These are phyloP conservation scores for Dilophus febrilis DNA, from an alignment of 2,888 invertebrate genomes.

Conservation along the genomic window DNA sequence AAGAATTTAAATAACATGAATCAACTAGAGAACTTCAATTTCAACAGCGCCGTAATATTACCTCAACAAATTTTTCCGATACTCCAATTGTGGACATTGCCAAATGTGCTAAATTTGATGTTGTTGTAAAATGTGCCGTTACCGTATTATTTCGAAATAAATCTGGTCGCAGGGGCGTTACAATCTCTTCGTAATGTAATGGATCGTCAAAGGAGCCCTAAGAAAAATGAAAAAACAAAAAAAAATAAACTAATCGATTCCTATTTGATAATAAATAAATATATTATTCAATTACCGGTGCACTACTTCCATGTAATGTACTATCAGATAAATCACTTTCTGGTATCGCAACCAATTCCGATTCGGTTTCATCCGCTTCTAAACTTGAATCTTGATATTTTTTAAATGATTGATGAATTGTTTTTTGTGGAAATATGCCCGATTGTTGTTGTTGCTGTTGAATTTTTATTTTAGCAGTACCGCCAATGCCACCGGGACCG, in stretches of 20 bases:
- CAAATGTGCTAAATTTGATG: slow-evolving; percentile 12
- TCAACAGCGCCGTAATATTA: too few relatives aligned
- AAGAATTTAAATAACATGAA: too few relatives aligned
- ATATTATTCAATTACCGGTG: slow-evolving; percentile 33
- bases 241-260: slow-evolving; percentile 3
- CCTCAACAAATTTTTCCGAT: slow-evolving; percentile 21
- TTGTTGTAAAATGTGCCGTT: slow-evolving; percentile 12
- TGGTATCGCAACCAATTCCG: slow-evolving; percentile 75
- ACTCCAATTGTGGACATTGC: slow-evolving; percentile 15
- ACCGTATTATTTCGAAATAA: slow-evolving; percentile 15
- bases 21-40: too few relatives aligned
- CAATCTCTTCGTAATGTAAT: slow-evolving; percentile 38
- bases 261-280: not conserved
- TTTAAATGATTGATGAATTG: slow-evolving; percentile 28
- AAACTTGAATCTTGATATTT: slow-evolving; percentile 38
- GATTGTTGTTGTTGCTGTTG: too few relatives aligned
- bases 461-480: slow-evolving; percentile 32
- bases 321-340: slow-evolving; percentile 79
- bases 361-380: slow-evolving; percentile 74
- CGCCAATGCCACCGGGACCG: slow-evolving; percentile 27
- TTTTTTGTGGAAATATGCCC: slow-evolving; percentile 49
- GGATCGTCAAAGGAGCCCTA: slow-evolving; percentile 54
- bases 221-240: slow-evolving; percentile 6
- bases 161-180: slow-evolving; percentile 29
- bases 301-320: slow-evolving; percentile 60